Evolutionary conservation across 2,113 vertebrate genomes (phyloP).

Genomic region (Otocyon megalotis): DNA sequence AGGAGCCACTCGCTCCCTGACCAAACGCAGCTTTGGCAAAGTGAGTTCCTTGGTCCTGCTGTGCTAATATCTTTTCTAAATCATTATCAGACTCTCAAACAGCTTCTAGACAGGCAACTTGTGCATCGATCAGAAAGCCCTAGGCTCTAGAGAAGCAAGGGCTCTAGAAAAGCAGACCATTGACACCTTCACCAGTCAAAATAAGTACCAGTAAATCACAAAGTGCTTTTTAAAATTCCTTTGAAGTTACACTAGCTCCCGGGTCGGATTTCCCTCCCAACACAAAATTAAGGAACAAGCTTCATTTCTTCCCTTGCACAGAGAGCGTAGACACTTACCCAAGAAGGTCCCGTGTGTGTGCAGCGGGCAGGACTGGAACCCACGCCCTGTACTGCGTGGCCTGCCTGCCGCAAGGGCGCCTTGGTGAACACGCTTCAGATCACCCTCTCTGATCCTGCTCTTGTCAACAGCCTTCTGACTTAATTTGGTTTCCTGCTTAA

Average conservation of each 20-base stretch:
- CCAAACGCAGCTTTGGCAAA: not conserved
- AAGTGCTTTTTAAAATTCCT: not conserved
- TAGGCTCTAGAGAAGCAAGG: too few species aligned
- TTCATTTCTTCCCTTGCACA: not conserved
- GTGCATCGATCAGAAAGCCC: not conserved
- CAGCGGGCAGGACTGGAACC: not conserved
- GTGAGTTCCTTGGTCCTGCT: not conserved
- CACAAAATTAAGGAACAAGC: not conserved
- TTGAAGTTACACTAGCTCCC: not conserved
- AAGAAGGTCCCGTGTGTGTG: not conserved
- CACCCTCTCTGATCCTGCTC: too few species aligned
- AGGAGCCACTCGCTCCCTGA: not conserved
- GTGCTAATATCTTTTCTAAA: not conserved
- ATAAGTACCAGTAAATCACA: not conserved
- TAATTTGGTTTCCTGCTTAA: not conserved
- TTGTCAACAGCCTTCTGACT: not conserved
- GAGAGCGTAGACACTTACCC: not conserved
- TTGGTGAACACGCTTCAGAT: not conserved
- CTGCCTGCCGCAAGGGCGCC: fast-evolving
- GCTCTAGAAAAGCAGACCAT: not conserved
- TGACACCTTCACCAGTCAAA: not conserved
- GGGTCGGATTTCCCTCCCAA: not conserved
- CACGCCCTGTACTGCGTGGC: not conserved
- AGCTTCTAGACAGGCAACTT: not conserved
- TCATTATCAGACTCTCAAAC: not conserved